These are phyloP conservation scores for Anadara kagoshimensis DNA, from an alignment of 1,140 invertebrate genomes.

Conservation along the genomic window DNA sequence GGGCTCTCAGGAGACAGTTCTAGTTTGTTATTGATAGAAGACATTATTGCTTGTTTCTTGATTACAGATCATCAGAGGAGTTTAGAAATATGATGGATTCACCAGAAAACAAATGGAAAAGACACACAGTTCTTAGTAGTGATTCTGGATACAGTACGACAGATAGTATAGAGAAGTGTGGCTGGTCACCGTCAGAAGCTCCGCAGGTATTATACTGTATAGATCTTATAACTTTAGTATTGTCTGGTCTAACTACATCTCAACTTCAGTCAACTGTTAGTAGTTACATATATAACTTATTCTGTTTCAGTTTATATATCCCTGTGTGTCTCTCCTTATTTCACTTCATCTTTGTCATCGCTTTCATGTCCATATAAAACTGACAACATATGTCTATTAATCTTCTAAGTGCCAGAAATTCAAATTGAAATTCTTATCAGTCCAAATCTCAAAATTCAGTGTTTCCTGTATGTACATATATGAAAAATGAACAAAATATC, in stretches of 20 bases:
- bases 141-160: constrained; percentile 91
- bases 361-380: too few species aligned
- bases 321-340: neutral
- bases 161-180: constrained; percentile 84
- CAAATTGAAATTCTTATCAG: too few species aligned
- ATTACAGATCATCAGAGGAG: constrained; percentile 67
- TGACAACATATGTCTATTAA: too few species aligned
- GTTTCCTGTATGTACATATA: too few species aligned
- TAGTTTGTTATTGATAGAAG: too few species aligned
- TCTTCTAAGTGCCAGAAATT: too few species aligned
- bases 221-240: constrained; percentile 1
- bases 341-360: too few species aligned
- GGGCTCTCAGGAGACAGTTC: too few species aligned
- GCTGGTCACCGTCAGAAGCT: constrained; percentile 86
- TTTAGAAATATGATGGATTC: constrained; percentile 59
- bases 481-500: too few species aligned
- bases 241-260: neutral
- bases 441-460: too few species aligned
- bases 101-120: constrained; percentile 65
- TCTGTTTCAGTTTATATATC: neutral
- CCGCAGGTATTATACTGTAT: constrained; percentile 65
- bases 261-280: neutral
- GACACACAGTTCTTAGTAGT: constrained; percentile 66
- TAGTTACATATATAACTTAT: neutral
- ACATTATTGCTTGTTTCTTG: too few species aligned